Base-by-base conservation (phyloP, 2,113 vertebrate genomes). In the Manacus vitellinus region DNA sequence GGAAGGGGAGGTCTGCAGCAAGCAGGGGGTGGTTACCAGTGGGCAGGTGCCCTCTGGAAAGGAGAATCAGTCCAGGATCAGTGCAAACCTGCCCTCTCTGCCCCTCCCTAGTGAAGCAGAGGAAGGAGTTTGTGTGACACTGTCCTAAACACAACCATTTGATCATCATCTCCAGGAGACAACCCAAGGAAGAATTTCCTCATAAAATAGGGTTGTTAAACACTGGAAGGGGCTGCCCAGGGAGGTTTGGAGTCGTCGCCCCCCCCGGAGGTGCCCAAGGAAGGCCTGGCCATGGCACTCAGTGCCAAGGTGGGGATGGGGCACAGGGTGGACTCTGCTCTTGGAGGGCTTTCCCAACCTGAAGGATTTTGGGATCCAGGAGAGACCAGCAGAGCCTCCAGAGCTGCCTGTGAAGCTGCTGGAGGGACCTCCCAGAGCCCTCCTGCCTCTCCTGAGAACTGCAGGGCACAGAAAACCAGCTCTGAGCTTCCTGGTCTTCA, bases 51-150 rank as follows among this genome's bases (percentile, higher is more conserved):
- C 55, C 31, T 44, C 66, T 18, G 33, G 24, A 51, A 61, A 46
- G 37, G 10, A 65, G 70, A 17, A 74, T 10, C 20, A 1, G 0
- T 8, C 63, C 24, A 0, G 13, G 27, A 12, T 49, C 0, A 4
- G 66, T 27, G 55, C 20, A 59, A 79, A 75, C 43, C 33, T 35
- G 52, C 39, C 20, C 24, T 63, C 35, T n/a, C 30, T 18, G 7
- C 4, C 39, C 20, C 24, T 68, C 35, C 31, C 27, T 15, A 4
- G 3, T 12, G 55, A 71, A 66, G 63, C n/a, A 31, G 35, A 27
- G 73, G 33, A 44, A 55, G 23, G 24, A 16, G 33, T 13, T 8
- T 37, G 11, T 1, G 46, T 43, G 81, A 16, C 17, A 6, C 2
- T 28, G 11, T 46, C 17, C 35, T 30, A 35, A 87, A 49, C 33